Base-by-base conservation (phyloP, 1,140 invertebrate species). In the Apis dorsata region DNA sequence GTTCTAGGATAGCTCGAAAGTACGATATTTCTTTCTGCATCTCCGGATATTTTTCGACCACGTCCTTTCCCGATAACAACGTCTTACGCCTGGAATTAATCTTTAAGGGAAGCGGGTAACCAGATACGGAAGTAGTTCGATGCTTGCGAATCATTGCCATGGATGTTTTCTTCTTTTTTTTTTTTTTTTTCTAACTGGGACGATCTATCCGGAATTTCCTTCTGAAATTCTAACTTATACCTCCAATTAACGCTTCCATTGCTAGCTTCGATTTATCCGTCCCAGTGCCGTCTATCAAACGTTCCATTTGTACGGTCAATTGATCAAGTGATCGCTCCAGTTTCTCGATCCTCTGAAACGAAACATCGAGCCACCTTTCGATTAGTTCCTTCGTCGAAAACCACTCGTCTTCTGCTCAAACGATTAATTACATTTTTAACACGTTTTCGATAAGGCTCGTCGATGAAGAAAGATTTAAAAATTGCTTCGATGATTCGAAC, bases 21-120 rank as follows among this genome's bases (percentile, higher is more conserved):
- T 21, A 34, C 4, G 2, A 34, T 28, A 10, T 59, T 21, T 53
- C 10, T 57, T 19, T 34, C 24, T n/a, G 57, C 28, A 21, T 57
- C 76, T 65, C 88, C 88, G 87, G 85, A 83, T 72, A 81, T 59
- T 51, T 80, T 55, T 24, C 76, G 80, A 90, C 89, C 89, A 89
- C 91, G 91, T 88, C 90, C 90, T 91, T 86, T 79, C 77, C 84
- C 63, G 87, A 91, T 91, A 91, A 90, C n/a, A 49, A 62, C 63
- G 44, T 62, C 34, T 68, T 79, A 60, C 53, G 55, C 62, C 34
- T 73, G 51, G 77, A 81, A 86, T 83, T 84, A 83, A 76, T 21
- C 57, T 86, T 82, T 11, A 85, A 75, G 86, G 88, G 88, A 90
- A 90, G 90, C 90, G 91, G 90, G 90, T 91, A 90, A 91, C 90